These are phyloP conservation scores for Scaptomyza pallida DNA, from an alignment of 1,140 invertebrate species.

Conservation along the genomic window DNA sequence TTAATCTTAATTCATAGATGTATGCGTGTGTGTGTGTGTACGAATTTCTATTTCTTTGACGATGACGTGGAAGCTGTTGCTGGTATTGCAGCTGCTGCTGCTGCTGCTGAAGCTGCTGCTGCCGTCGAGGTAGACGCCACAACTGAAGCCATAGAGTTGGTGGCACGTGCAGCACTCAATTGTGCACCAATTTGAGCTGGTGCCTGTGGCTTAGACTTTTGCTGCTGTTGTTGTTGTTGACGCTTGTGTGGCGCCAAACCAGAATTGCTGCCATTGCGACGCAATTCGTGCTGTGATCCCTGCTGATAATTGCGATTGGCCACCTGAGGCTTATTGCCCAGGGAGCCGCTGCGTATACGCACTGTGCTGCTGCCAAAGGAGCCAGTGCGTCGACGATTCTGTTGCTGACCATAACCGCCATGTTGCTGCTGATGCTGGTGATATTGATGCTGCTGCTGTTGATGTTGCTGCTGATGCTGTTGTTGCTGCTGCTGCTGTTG, in stretches of 20 bases:
- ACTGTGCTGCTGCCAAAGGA: conserved; percentile 84
- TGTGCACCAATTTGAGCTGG: conserved; percentile 48
- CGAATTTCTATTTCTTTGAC: conserved; percentile 68
- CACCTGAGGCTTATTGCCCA: conserved; percentile 81
- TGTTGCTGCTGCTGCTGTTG: conserved; percentile 75
- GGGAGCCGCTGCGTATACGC: conserved; percentile 81
- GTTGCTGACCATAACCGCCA: conserved; percentile 48
- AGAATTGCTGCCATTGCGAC: conserved; percentile 75
- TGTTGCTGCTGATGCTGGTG: conserved; percentile 50
- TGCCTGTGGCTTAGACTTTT: conserved; percentile 44
- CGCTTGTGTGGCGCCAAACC: conserved; percentile 65
- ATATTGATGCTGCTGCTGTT: conserved; percentile 51
- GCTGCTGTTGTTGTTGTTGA: conserved; percentile 59
- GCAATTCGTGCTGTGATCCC: conserved; percentile 71
- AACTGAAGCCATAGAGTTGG: conserved; percentile 34
- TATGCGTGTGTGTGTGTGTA: conserved; percentile 35
- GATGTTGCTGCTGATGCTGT: conserved; percentile 68
- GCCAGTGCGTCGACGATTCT: conserved; percentile 79
- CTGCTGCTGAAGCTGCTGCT: conserved; percentile 17
- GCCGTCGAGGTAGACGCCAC: conserved; percentile 23
- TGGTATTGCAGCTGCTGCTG: conserved; percentile 19
- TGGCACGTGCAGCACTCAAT: conserved; percentile 40
- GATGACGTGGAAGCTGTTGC: conserved; percentile 57
- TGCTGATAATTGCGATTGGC: conserved; percentile 73
- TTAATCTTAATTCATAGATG: conserved; percentile 63